A percentile compares a stretch with the other conserved stretches of the same genome.
Conservation (phyloP, 2,797 vertebrate species). For the Cyprinella venusta region DNA sequence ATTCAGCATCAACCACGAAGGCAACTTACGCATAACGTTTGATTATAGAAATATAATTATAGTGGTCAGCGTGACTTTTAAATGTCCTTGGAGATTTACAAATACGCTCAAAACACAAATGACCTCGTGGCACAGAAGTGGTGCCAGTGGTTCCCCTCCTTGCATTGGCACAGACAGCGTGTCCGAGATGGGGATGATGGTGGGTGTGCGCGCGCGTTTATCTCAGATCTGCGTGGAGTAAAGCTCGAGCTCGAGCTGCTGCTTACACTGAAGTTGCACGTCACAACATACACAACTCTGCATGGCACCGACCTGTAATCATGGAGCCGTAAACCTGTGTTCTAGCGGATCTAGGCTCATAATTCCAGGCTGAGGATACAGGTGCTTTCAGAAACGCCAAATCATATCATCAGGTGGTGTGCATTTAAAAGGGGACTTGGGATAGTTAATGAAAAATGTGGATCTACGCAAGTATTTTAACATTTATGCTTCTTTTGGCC, state of each 20-base stretch:
- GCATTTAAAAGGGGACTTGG: not conserved
- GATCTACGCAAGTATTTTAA: conserved; percentile 50
- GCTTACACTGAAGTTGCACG: not conserved
- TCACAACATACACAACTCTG: conserved; percentile 21
- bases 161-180: not conserved
- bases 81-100: not conserved
- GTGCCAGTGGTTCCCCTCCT: conserved; percentile 3
- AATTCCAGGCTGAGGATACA: conserved; percentile 27
- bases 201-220: not conserved
- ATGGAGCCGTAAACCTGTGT: conserved; percentile 18
- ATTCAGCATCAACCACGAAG: not conserved
- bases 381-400: conserved; percentile 22
- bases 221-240: conserved; percentile 3
- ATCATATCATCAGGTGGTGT: not conserved
- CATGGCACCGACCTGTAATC: conserved; percentile 22
- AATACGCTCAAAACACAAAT: not conserved
- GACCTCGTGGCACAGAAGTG: not conserved
- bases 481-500: conserved; percentile 43
- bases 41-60: not conserved
- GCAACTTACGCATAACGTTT: not conserved
- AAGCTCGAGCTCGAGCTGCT: not conserved
- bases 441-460: conserved; percentile 40
- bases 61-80: not conserved
- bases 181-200: not conserved
- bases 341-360: not conserved